phyloP scores from a whole-genome alignment of 2,888 invertebrate genomes.

The Hemaris fuciformis region DNA sequence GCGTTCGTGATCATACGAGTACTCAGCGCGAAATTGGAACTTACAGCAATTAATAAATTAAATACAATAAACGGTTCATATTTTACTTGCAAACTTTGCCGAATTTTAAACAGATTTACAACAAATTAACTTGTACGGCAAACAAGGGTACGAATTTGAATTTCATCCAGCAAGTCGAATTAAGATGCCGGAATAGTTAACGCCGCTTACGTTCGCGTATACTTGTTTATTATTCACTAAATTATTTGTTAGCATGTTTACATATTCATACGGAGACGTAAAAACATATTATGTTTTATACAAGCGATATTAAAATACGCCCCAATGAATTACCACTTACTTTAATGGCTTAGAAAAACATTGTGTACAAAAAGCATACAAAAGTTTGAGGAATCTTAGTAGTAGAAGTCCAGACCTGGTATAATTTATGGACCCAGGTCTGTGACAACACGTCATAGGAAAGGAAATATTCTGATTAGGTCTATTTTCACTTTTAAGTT shows the following conservation, averaged over 20 bases:
- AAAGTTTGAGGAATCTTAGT: no score
- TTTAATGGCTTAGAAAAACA: no score
- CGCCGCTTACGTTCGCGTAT: slow-evolving; percentile 36
- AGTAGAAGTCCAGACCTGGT: no score
- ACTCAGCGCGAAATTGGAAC: not conserved
- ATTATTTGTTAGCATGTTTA: slow-evolving; percentile 12
- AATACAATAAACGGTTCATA: not conserved
- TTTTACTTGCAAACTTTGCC: not conserved
- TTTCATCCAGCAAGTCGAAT: slow-evolving; percentile 37
- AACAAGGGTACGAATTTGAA: slow-evolving; percentile 37
- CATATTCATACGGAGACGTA: not conserved
- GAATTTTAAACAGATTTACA: slow-evolving; percentile 14
- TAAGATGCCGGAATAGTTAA: slow-evolving; percentile 38
- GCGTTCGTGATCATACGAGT: no score
- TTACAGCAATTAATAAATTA: not conserved
- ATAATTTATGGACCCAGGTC: no score
- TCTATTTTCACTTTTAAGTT: no score
- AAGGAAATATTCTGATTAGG: no score
- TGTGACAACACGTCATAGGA: no score
- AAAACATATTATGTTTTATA: no score
- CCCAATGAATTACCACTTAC: no score
- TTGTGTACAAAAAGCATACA: no score
- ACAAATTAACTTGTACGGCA: slow-evolving; percentile 28
- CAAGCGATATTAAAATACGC: no score
- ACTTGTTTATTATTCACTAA: slow-evolving; percentile 39